Evolutionary conservation across 2,113 vertebrate genomes (phyloP), one percentile per base, ranked within the genome.

Genomic region (Pao palembangensis): DNA sequence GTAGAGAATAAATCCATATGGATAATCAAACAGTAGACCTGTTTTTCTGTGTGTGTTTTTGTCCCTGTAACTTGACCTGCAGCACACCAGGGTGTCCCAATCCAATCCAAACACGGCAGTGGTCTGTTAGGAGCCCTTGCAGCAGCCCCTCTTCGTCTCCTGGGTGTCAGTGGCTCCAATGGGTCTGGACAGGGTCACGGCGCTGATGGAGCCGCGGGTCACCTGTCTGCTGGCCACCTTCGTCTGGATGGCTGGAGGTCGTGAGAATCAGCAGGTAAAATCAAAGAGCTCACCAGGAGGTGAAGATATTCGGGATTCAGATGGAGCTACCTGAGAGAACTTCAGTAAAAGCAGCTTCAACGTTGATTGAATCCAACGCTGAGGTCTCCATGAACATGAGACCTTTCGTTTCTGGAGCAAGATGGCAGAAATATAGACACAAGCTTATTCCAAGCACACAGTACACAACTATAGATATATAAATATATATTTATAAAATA

Each of bases 311-410:
- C 2, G 34, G 34, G 8, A 38, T 11, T 13, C 34, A 12, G 51
- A 2, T 18, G 23, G 34, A 6, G 15, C 3, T 85, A 99, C 97
- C 94, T 88, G 91, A 90, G 77, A 99, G 93, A 83, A 98, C 94
- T 74, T 95, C 94, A 75, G 92, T 93, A 87, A 99, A 99, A 73
- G 97, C 96, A 61, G 85, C 91, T 92, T 98, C 96, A 49, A 99
- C 96, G 4, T 98, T 99, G 73, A 92, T 95, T 18, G 96, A 97
- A 64, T 97, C 93, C 88, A 99, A 73, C 64, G 96, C 96, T 13
- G 97, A 99, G 0, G 97, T 99, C 88, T 99, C 97, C 25, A 98
- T 99, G 73, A 93, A 98, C 61, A 96, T 92, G 59, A 99, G 90
- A 66, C 93, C 93, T 69, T 92, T 96, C 81, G 93, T 93, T 81